phyloP scores from a whole-genome alignment of 1,140 invertebrate species.

The Lepeophtheirus salmonis region DNA sequence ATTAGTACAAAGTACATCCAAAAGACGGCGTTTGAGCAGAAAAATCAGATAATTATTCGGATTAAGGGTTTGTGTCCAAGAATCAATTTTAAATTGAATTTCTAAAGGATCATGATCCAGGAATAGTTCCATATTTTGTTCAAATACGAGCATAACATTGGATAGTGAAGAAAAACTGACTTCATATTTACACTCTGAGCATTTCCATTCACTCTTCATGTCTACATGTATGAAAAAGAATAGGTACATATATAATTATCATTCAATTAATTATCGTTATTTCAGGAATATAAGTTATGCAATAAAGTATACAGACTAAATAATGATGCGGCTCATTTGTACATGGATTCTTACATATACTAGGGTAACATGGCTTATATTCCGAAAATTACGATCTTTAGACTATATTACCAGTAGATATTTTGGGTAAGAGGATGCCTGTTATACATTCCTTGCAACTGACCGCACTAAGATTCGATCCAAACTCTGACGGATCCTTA shows the following conservation, averaged over 20 bases:
- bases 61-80: background rate
- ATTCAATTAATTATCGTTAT: no score
- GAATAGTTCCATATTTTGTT: background rate
- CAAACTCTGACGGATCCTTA: slow-evolving; percentile 6
- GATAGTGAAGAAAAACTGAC: background rate
- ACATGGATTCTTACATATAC: no score
- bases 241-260: no score
- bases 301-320: no score
- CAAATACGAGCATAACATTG: background rate
- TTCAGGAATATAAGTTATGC: no score
- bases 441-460: background rate
- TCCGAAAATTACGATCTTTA: no score
- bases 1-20: background rate
- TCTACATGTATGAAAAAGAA: no score
- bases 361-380: no score
- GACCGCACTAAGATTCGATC: background rate
- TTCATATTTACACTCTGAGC: background rate
- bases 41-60: slow-evolving; percentile 11
- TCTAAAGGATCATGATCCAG: background rate
- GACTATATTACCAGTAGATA: background rate
- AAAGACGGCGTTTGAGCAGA: background rate
- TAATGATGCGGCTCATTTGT: no score
- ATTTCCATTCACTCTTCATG: no score
- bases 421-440: slow-evolving; percentile 4
- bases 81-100: background rate